These are phyloP conservation scores for Colistium nudipinnis DNA, from an alignment of 2,113 vertebrate genomes.

Conservation along the genomic window DNA sequence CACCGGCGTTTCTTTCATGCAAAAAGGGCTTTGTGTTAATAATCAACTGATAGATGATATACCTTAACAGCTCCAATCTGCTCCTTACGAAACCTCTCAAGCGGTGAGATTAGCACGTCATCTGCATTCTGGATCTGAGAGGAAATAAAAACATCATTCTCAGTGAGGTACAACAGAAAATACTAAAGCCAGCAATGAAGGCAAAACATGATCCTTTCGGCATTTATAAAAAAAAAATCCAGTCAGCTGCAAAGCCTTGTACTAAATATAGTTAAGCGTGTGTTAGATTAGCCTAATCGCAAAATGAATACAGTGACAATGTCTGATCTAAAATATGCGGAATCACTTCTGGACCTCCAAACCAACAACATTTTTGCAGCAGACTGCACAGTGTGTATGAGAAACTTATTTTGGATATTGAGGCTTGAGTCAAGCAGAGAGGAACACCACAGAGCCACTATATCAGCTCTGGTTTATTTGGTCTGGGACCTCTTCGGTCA, in stretches of 20 bases:
- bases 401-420: slow-evolving; percentile 12
- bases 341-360: too few relatives aligned
- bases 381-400: neutral
- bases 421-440: slow-evolving; percentile 1
- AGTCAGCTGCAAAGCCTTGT: too few relatives aligned
- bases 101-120: slow-evolving; percentile 94
- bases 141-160: slow-evolving; percentile 35
- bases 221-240: too few relatives aligned
- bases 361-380: slow-evolving; percentile 2
- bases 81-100: slow-evolving; percentile 98
- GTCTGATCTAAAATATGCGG: too few relatives aligned
- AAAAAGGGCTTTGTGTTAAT: neutral
- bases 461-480: slow-evolving; percentile 29
- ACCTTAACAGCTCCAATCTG: slow-evolving; percentile 99
- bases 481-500: slow-evolving; percentile 34
- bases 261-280: too few relatives aligned
- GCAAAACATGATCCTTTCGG: too few relatives aligned
- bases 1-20: neutral
- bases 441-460: neutral
- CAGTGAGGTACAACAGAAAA: slow-evolving; percentile 14
- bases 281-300: too few relatives aligned
- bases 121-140: slow-evolving; percentile 97
- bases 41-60: slow-evolving; percentile 52
- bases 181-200: neutral
- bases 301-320: too few relatives aligned